Conservation (phyloP, 2,797 vertebrate genomes). For the Enteromius treurensis region DNA sequence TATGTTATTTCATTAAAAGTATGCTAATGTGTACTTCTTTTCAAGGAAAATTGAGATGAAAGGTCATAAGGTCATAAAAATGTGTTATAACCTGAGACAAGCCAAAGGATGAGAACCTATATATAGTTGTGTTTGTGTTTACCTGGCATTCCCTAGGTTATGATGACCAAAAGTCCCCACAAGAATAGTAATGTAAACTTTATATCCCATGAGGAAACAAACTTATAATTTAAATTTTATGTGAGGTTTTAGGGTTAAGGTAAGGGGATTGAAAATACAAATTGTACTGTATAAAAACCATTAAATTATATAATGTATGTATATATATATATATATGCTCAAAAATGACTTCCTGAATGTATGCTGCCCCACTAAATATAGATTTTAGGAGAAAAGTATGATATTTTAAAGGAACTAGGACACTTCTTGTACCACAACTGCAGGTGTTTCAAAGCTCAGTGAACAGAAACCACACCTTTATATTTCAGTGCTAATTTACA, state of each 20-base stretch:
- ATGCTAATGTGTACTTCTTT: background rate
- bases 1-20: background rate
- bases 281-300: background rate
- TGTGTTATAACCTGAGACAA: background rate
- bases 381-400: background rate
- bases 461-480: slow-evolving; percentile 12
- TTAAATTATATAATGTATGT: background rate
- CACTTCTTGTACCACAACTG: background rate
- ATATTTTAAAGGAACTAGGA: background rate
- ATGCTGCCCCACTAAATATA: background rate
- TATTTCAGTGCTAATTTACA: background rate
- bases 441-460: slow-evolving; percentile 20
- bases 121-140: background rate
- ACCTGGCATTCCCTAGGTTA: background rate
- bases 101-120: background rate
- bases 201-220: background rate
- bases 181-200: background rate
- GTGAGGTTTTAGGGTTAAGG: background rate
- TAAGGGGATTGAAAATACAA: background rate
- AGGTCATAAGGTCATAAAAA: background rate
- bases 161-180: background rate
- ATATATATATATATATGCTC: background rate
- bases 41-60: background rate
- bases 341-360: background rate
- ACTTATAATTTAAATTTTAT: background rate